Evolutionary conservation across 2,888 invertebrate genomes (phyloP), one percentile per base, ranked within the genome.

Genomic region (Ischnus inquisitorius): DNA sequence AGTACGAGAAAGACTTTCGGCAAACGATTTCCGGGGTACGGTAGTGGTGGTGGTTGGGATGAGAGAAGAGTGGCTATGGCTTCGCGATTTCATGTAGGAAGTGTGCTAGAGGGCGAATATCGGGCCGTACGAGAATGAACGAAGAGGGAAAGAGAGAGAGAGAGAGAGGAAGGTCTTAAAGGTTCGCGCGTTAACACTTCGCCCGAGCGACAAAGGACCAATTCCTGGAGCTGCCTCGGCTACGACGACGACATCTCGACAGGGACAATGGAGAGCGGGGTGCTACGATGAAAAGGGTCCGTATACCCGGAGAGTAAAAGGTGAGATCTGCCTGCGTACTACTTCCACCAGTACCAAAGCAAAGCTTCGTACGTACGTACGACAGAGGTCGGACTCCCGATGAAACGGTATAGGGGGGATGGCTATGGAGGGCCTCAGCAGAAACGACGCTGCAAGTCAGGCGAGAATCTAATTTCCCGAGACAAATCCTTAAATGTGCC

Each of bases 391-490:
- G 71, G 65, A 57, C 62, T 34, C 65, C 46, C 68, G 41, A 75
- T 83, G 76, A 65, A 84, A 75, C 57, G 64, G 46, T 41, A 54
- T 51, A 75, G 67, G 69, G 65, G 51, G 74, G 65, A 80, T 39
- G 57, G 57, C 60, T 51, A 71, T 64, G 71, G 80, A 87, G 84
- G 85, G 85, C 87, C 86, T 79, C 80, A 72, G 77, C 77, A 77
- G 88, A 85, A 87, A 88, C 85, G 84, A 80, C 81, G 80, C 87
- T 90, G 90, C 90, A 91, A 91, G 91, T 92, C 90, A 89, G 87
- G 89, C 90, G 90, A 91, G 90, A 91, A 92, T 92, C 91, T 93
- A 92, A 92, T 93, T 93, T 91, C 90, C 91, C 91, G 92, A 90
- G 91, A 92, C 90, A 92, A 92, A 92, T 91, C 92, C 92, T 92